Evolutionary conservation across 2,888 invertebrate species (phyloP).

Genomic region (Drosophila ustulata): DNA sequence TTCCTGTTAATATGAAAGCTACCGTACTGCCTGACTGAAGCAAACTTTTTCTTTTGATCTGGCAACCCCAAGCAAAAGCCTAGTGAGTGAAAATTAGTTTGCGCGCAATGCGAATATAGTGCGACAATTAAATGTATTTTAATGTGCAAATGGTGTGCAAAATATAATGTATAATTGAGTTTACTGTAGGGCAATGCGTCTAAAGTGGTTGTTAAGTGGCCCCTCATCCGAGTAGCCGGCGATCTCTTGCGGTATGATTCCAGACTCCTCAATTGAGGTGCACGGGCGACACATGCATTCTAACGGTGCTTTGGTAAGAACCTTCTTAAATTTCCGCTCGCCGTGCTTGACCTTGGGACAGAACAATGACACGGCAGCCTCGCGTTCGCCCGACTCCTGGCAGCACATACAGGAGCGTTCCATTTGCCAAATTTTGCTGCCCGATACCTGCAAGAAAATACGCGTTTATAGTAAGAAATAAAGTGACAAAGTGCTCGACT

Average conservation of each 20-base stretch:
- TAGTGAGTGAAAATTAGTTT: neutral
- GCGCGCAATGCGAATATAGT: constrained; percentile 15
- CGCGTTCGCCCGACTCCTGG: constrained; percentile 96
- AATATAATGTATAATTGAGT: constrained; percentile 25
- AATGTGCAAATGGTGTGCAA: constrained; percentile 43
- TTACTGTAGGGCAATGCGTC: constrained; percentile 88
- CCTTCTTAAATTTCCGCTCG: constrained; percentile 93
- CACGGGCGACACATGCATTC: constrained; percentile 98
- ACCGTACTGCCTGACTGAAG: neutral
- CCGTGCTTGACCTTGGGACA: constrained; percentile 96
- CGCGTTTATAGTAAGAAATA: neutral
- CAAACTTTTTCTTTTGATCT: neutral
- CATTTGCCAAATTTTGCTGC: constrained; percentile 98
- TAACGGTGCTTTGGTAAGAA: constrained; percentile 95
- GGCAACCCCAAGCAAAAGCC: neutral
- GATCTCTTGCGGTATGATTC: constrained; percentile 95
- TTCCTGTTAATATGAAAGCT: neutral
- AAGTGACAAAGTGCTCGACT: neutral
- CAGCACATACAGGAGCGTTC: constrained; percentile 98
- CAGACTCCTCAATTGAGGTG: constrained; percentile 94
- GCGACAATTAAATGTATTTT: constrained; percentile 59
- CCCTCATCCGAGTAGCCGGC: constrained; percentile 94
- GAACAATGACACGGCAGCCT: constrained; percentile 94
- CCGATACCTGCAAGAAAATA: constrained; percentile 90
- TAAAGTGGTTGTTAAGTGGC: constrained; percentile 92